A percentile compares a stretch with the other conserved stretches of the same genome.
These are phyloP conservation scores for Andrena cerasifolii DNA, from an alignment of 1,140 invertebrate species.

Conservation along the genomic window DNA sequence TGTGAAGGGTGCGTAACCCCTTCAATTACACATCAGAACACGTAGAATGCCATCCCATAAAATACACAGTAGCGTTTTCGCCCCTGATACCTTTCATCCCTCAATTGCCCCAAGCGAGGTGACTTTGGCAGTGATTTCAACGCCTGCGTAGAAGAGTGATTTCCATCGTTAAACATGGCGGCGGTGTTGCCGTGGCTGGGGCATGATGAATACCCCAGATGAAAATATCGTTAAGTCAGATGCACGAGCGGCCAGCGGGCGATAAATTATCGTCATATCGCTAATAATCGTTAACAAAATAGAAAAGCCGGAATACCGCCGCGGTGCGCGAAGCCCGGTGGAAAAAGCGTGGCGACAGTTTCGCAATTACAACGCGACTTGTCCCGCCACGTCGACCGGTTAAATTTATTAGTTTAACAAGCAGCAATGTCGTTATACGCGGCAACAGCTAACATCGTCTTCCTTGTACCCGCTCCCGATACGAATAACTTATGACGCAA, in stretches of 20 bases:
- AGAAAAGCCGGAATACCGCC: neutral
- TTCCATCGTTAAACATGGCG: too few relatives aligned
- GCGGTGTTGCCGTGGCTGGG: neutral
- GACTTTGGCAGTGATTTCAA: too few relatives aligned
- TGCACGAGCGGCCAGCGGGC: neutral
- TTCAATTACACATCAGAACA: too few relatives aligned
- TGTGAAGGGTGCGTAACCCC: too few relatives aligned
- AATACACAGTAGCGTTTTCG: too few relatives aligned
- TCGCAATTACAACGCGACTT: constrained; percentile 35
- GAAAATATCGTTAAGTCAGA: constrained; percentile 24
- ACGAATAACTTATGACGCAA: constrained; percentile 47
- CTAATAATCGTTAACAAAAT: neutral
- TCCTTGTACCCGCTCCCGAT: constrained; percentile 17
- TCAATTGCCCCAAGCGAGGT: neutral
- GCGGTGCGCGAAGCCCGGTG: constrained; percentile 1
- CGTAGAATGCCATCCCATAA: too few relatives aligned
- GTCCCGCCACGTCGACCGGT: constrained; percentile 34
- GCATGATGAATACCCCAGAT: neutral
- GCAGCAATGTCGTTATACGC: constrained; percentile 53
- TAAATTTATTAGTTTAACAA: constrained; percentile 67
- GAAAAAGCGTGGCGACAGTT: constrained; percentile 24
- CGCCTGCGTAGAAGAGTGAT: too few relatives aligned
- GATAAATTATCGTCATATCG: neutral
- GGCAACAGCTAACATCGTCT: constrained; percentile 25
- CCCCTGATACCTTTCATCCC: too few relatives aligned